Evolutionary conservation across 2,113 vertebrate species (phyloP).

Genomic region (Gymnobelideus leadbeateri): DNA sequence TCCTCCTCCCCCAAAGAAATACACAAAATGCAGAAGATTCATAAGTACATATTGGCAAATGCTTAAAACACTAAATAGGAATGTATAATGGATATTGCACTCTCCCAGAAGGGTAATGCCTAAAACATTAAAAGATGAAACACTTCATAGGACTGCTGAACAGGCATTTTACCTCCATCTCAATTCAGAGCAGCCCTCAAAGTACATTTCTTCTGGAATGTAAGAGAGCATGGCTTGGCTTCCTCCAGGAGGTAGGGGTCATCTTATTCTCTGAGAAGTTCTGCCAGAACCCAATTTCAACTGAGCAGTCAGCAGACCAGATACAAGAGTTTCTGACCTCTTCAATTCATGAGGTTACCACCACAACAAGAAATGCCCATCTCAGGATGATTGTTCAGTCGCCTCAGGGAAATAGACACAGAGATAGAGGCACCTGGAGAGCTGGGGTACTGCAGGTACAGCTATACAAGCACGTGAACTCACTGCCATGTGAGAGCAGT

Average conservation of each 20-base stretch:
- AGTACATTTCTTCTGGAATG: not conserved
- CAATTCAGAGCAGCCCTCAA: not conserved
- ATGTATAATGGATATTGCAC: not conserved
- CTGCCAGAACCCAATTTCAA: not conserved
- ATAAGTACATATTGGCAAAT: not conserved
- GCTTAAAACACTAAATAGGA: not conserved
- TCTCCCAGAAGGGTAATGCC: not conserved
- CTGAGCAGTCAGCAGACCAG: not conserved
- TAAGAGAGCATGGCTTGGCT: not conserved
- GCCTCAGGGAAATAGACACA: not conserved
- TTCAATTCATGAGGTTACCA: not conserved
- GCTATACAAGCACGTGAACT: not conserved
- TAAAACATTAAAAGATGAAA: not conserved
- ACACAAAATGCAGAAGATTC: not conserved
- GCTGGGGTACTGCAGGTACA: not conserved
- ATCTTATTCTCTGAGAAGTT: not conserved
- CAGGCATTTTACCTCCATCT: not conserved
- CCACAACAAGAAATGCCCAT: not conserved
- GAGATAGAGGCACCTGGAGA: not conserved
- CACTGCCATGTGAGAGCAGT: not conserved
- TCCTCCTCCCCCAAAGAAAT: not conserved
- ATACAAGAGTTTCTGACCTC: not conserved
- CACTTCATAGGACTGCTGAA: not conserved
- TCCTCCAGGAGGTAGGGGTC: not conserved
- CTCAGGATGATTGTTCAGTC: not conserved